These are phyloP conservation scores for Orthosia gothica DNA, from an alignment of 2,888 invertebrate species.

Conservation along the genomic window DNA sequence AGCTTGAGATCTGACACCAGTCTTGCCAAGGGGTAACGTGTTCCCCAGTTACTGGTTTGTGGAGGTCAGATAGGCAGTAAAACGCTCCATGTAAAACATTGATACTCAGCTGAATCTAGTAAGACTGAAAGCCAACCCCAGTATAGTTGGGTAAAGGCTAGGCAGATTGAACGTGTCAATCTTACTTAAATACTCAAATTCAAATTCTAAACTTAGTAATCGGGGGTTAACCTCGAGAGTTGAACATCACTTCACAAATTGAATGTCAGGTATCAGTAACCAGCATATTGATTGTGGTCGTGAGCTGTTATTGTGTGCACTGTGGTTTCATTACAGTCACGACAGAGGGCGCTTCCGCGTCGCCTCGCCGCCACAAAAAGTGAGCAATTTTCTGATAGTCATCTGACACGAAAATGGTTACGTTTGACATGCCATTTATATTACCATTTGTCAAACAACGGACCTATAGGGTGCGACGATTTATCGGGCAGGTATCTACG, in stretches of 20 bases:
- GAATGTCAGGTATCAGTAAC: conserved; percentile 72
- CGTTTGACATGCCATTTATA: conserved; percentile 88
- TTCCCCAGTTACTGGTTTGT: too few relatives aligned
- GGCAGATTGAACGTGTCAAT: too few relatives aligned
- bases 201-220: too few relatives aligned
- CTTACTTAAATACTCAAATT: too few relatives aligned
- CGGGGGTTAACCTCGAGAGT: not conserved
- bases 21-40: too few relatives aligned
- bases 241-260: conserved; percentile 67
- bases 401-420: conserved; percentile 88
- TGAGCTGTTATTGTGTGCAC: conserved; percentile 56
- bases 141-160: too few relatives aligned
- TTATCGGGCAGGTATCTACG: conserved; percentile 45
- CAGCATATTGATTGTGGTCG: conserved; percentile 68
- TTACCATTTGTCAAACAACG: conserved; percentile 86
- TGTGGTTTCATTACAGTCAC: conserved; percentile 80
- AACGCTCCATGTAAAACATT: too few relatives aligned
- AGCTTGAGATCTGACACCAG: too few relatives aligned
- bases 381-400: conserved; percentile 89
- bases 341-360: conserved; percentile 79
- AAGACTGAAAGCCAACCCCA: too few relatives aligned
- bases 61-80: too few relatives aligned
- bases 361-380: conserved; percentile 83
- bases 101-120: too few relatives aligned
- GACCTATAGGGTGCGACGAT: conserved; percentile 59